Evolutionary conservation across 1,140 invertebrate genomes (phyloP), one percentile per base, ranked within the genome.

Genomic region (Halyomorpha halys): DNA sequence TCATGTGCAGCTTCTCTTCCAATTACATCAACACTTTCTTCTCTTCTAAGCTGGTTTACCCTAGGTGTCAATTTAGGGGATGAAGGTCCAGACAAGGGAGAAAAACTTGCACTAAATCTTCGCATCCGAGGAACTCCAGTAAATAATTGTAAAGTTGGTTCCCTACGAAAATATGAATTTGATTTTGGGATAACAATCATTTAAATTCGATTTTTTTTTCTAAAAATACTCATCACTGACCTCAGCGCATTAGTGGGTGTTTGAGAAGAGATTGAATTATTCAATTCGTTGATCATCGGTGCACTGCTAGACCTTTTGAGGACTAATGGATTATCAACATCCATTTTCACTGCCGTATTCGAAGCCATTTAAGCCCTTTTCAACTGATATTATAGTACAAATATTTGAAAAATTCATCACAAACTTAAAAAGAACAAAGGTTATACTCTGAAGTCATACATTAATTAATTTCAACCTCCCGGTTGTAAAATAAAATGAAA

Each of bases 1-100:
- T 95, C 91, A 75, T 92, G 90, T n/a, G 88, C 89, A 49, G 87
- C 84, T 77, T 94, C 91, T 59, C 90, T 78, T 54, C 81, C 83
- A 70, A 89, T 86, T 3, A 87, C 80, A 73, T 92, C 90, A 25
- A 88, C 83, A 71, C 87, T 90, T 77, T 94, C 91, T 77, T 94
- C 91, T 68, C 89, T 85, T 61, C 90, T 81, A 47, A 95, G 76
- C 76, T 93, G 90, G 73, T 84, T 89, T 3, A 95, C 86, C 68
- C 91, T 75, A 53, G 87, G 87, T 61, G 89, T 86, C 54, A 90
- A 73, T 69, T 88, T 84, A 49, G 87, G 81, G 18, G 74, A 69
- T 44, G 54, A 65, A 79, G 77, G 59, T 77, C 79, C 65, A 25
- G 54, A 34, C 21, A 79, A 71, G 16, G 83, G 83, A 71, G 86